Conservation (phyloP, 2,888 invertebrate species). For the Emmelina monodactyla region DNA sequence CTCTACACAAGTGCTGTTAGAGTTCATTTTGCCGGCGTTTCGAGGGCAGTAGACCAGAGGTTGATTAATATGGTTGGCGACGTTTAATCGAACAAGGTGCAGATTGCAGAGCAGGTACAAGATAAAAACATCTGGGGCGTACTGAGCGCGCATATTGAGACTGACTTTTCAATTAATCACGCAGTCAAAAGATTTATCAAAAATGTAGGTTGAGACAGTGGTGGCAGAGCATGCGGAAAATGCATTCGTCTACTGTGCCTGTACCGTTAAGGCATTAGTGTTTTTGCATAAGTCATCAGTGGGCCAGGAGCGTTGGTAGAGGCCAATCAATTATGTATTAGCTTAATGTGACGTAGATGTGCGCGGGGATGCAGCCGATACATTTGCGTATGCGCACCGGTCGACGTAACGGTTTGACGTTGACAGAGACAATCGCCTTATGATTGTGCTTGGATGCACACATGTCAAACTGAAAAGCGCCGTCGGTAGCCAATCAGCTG, state of each 20-base stretch:
- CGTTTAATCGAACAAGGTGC: not conserved
- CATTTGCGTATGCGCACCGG: conserved; percentile 39
- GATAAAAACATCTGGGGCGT: conserved; percentile 24
- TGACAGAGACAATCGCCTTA: conserved; percentile 31
- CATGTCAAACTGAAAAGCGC: conserved; percentile 13
- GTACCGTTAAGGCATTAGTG: conserved; percentile 57
- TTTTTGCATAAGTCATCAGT: conserved; percentile 55
- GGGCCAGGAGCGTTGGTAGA: conserved; percentile 48
- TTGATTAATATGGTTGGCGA: conserved; percentile 27
- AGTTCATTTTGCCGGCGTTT: too few species aligned
- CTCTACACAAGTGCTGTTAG: too few species aligned
- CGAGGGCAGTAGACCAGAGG: conserved; percentile 21
- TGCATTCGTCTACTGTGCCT: too few species aligned
- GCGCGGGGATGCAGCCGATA: conserved; percentile 31
- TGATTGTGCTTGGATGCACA: conserved; percentile 31
- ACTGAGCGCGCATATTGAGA: conserved; percentile 22
- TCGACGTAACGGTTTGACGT: conserved; percentile 31
- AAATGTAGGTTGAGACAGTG: conserved; percentile 18
- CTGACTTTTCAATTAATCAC: conserved; percentile 31
- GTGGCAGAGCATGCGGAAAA: conserved; percentile 34
- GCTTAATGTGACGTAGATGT: conserved; percentile 55
- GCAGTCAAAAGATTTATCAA: conserved; percentile 25
- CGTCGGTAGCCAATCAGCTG: conserved; percentile 15
- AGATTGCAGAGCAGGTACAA: not conserved
- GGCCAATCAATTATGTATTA: conserved; percentile 64